Evolutionary conservation across 2,888 invertebrate species (phyloP), one percentile per base, ranked within the genome.

Genomic region (Leptinotarsa juncta): DNA sequence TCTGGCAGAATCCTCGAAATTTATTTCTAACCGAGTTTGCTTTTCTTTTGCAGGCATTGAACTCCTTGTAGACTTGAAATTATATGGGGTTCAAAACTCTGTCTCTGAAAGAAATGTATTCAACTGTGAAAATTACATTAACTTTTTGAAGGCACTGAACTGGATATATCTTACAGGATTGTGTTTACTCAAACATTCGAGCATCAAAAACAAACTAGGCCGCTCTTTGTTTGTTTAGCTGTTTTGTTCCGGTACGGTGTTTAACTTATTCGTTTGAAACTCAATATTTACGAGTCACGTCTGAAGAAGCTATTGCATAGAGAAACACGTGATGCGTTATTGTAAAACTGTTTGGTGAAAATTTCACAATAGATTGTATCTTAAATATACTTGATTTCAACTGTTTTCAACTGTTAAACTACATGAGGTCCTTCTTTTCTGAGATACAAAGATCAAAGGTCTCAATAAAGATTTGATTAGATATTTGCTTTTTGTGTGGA

Each of bases 81-180:
- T 57, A 18, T 57, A 57, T 20, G 57, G 7, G 5, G 57, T 57
- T 57, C 12, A 18, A 57, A 57, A 16, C 32, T 32, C 62, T 7
- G n/a, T 32, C 16, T 32, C 16, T 62, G 62, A 62, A 57, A 57
- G 57, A 57, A 57, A 62, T n/a, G 16, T 62, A 62, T 10, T 32
- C 32, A 42, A 32, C 62, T n/a, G 62, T n/a, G 62, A 42, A n/a
- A 62, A 32, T 62, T 26, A 62, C 62, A 42, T 62, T 42, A n/a
- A 62, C 26, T 23, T 26, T 57, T 62, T 18, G 62, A 62, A 62
- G n/a, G 62, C 32, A 42, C 42, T 62, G 32, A 7, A 62, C 62
- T 42, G n/a, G 42, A 62, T 62, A 10, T 62, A 32, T 62, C 32
- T 62, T 62, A 16, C n/a, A 42, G 32, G 42, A 62, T 32, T 62